Conservation (phyloP, 2,888 invertebrate genomes). For the Lasioglossum oenotherae region DNA sequence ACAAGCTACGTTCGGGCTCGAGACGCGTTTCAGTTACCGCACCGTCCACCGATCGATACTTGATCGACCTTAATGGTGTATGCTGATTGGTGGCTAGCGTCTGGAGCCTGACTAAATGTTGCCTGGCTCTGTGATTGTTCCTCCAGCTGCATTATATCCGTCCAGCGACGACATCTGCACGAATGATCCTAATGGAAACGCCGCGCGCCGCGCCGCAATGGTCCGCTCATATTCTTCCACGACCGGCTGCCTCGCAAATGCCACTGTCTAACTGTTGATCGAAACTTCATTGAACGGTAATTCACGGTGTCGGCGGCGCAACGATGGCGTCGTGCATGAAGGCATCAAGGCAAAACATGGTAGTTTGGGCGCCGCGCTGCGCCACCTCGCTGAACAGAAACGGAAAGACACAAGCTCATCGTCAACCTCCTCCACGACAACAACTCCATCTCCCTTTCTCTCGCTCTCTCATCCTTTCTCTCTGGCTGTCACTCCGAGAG, state of each 20-base stretch:
- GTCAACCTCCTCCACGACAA: not conserved
- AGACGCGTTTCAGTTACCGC: conserved; percentile 29
- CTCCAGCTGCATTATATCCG: not conserved
- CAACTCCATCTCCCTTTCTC: not conserved
- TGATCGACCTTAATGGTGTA: conserved; percentile 56
- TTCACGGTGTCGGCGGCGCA: not conserved
- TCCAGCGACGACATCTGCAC: not conserved
- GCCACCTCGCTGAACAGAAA: not conserved
- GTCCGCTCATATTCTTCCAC: not conserved
- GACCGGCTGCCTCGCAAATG: not conserved
- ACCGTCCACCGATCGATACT: conserved; percentile 44
- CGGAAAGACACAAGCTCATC: conserved; percentile 15
- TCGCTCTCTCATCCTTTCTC: not conserved
- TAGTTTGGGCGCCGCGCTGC: not conserved
- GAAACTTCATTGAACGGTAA: not conserved
- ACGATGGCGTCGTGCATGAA: not conserved
- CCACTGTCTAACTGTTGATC: conserved; percentile 4
- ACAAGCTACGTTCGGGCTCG: not conserved
- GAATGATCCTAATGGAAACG: not conserved
- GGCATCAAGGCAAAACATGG: not conserved
- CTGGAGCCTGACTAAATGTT: conserved; percentile 34
- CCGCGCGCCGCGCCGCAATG: not conserved
- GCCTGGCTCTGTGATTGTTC: conserved; percentile 39
- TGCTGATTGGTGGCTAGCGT: conserved; percentile 47
- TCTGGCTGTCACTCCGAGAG: not conserved